Base-by-base conservation (phyloP, 2,113 vertebrate genomes). In the Barbus barbus region DNA sequence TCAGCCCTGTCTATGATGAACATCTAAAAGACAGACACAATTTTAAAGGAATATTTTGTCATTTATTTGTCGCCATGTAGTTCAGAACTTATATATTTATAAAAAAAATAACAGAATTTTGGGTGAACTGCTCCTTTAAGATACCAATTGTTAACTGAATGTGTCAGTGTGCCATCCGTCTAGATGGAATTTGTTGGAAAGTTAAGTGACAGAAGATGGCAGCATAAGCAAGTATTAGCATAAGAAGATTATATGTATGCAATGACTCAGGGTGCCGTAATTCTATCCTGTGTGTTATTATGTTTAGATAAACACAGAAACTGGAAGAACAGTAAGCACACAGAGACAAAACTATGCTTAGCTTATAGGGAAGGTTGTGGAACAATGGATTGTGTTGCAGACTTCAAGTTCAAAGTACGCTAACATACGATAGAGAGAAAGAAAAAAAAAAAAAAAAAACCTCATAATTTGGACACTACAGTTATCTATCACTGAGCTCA, bases 1-100 rank as follows among this genome's bases (percentile, higher is more conserved):
- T 98, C 97, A 1, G 95, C 93, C 92, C 93, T 96, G 91, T 97
- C 96, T 88, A 99, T 20, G 86, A 97, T 80, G 91, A 99, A 99
- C 97, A 99, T 97, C 98, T 99, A 93, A 51, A 92, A 85, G 89
- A 78, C 24, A 86, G 58, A 89, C 12, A 88, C 28, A 75, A 22
- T 48, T 3, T 61, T 33, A 31, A 56, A 56, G 44, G 79, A 77
- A 82, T 13, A 85, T 28, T 28, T 61, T 73, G 31, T 36, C 78
- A 63, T 38, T 12, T 38, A 13, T 82, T 31, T 51, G 12, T 3
- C 2, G 7, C 8, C 22, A 33, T 71, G 67, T 22, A 22, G 20
- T 74, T 28, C n/a, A 24, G 22, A 48, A 75, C 7, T 16, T 18
- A 8, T 31, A 28, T 31, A 11, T 51, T 51, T 51, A 20, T 22